Conservation (phyloP, 2,888 invertebrate species). For the Argynnis bischoffii region DNA sequence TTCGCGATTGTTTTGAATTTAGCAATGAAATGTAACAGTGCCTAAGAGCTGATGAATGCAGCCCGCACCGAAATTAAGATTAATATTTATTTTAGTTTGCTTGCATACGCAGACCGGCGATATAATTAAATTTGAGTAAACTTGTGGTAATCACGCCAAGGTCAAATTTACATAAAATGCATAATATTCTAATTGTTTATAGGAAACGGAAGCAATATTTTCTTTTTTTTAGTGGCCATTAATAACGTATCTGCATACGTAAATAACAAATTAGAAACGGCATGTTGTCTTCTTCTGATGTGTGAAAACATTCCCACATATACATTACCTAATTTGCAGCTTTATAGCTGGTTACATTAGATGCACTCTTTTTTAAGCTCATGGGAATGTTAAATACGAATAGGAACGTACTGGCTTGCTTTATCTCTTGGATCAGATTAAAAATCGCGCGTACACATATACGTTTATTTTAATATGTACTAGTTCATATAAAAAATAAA, state of each 20-base stretch:
- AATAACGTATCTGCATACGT: constrained; percentile 24
- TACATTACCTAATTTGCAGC: constrained; percentile 74
- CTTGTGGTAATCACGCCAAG: constrained; percentile 3
- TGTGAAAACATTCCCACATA: constrained; percentile 72
- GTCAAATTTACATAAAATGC: constrained; percentile 9
- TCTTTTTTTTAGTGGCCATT: too few relatives aligned
- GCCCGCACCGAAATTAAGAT: constrained; percentile 63
- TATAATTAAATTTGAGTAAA: constrained; percentile 39
- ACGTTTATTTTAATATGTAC: constrained; percentile 3
- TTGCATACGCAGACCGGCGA: constrained; percentile 4
- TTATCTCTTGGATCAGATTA: constrained; percentile 13
- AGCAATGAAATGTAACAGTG: constrained; percentile 67
- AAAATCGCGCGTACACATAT: constrained; percentile 9
- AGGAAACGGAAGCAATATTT: not conserved
- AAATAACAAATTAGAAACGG: constrained; percentile 49
- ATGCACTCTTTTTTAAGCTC: constrained; percentile 50
- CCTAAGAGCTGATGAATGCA: constrained; percentile 52
- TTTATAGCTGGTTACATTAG: constrained; percentile 64
- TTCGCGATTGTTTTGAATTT: constrained; percentile 74
- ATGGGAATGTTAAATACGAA: constrained; percentile 59
- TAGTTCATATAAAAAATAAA: not conserved
- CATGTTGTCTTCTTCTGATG: constrained; percentile 43
- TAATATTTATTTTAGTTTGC: constrained; percentile 53
- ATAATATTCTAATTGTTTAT: not conserved
- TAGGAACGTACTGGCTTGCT: constrained; percentile 40